Evolutionary conservation across 2,888 invertebrate species (phyloP).

Genomic region (Alsophila aescularia): DNA sequence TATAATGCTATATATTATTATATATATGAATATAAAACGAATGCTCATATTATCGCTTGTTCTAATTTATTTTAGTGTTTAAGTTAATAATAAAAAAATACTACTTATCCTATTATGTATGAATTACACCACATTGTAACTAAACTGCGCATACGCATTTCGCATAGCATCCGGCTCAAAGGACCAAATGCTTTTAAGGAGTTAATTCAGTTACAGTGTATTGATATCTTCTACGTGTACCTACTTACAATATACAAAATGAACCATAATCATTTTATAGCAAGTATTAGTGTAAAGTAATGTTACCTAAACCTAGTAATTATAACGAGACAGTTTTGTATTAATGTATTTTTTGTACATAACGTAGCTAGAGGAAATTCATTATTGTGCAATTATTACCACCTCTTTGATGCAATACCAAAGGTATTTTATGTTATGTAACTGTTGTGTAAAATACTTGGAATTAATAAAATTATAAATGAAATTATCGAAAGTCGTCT

Average conservation of each 20-base stretch:
- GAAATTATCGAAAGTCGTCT: constrained; percentile 41
- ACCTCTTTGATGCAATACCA: constrained; percentile 76
- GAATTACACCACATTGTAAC: constrained; percentile 9
- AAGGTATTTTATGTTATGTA: constrained; percentile 80
- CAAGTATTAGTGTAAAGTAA: constrained; percentile 49
- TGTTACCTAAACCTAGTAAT: constrained; percentile 66
- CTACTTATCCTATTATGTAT: constrained; percentile 4
- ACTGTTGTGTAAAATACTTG: constrained; percentile 80
- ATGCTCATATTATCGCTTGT: constrained; percentile 24
- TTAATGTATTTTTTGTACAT: constrained; percentile 80
- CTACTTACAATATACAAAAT: constrained; percentile 28
- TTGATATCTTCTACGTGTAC: constrained; percentile 26
- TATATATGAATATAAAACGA: background rate
- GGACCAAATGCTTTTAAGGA: constrained; percentile 20
- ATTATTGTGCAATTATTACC: constrained; percentile 79
- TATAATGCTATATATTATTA: constrained; percentile 2
- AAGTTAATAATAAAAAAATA: constrained; percentile 11
- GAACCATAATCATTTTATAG: constrained; percentile 46
- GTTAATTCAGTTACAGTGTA: constrained; percentile 14
- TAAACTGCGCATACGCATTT: constrained; percentile 9
- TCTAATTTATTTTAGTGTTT: constrained; percentile 24
- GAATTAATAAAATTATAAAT: constrained; percentile 71
- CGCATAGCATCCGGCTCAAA: constrained; percentile 11
- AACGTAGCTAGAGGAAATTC: constrained; percentile 74
- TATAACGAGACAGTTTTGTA: constrained; percentile 64